These are phyloP conservation scores for Eubasilissa regina DNA, from an alignment of 1,140 invertebrate species.

Conservation along the genomic window DNA sequence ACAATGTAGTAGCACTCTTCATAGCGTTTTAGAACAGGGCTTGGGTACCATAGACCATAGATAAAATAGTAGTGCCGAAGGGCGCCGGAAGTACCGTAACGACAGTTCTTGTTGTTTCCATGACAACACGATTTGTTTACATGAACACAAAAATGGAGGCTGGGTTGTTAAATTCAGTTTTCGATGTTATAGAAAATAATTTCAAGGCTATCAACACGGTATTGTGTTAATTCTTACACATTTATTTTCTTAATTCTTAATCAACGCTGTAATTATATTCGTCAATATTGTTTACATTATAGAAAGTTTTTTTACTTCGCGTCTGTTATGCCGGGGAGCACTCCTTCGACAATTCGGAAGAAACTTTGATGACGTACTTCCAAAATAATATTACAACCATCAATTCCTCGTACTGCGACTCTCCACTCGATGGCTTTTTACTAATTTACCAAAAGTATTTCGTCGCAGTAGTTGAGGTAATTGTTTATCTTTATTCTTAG, in stretches of 20 bases:
- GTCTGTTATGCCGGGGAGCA: constrained; percentile 69
- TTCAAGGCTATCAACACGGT: constrained; percentile 65
- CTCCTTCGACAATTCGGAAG: constrained; percentile 60
- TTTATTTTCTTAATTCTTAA: constrained; percentile 16
- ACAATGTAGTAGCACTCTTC: too few relatives aligned
- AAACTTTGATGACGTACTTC: constrained; percentile 64
- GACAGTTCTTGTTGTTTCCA: constrained; percentile 11
- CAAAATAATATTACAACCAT: constrained; percentile 63
- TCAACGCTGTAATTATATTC: not conserved
- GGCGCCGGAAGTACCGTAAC: not conserved
- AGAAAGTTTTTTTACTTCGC: constrained; percentile 69
- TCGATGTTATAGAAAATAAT: constrained; percentile 68
- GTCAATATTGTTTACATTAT: constrained; percentile 55
- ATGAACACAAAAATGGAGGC: constrained; percentile 42
- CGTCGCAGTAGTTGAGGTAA: constrained; percentile 68
- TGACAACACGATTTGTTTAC: constrained; percentile 34
- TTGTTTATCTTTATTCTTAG: not conserved
- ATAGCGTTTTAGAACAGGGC: too few relatives aligned
- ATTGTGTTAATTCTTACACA: constrained; percentile 42
- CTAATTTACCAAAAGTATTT: constrained; percentile 69
- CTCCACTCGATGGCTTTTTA: constrained; percentile 65
- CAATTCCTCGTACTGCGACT: constrained; percentile 67
- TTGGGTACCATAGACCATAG: too few relatives aligned
- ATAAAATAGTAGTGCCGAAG: too few relatives aligned
- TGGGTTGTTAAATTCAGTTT: constrained; percentile 55